These are phyloP conservation scores for Mesocentrotus franciscanus DNA, from an alignment of 53 echinoderm and acorn worm species.

Conservation along the genomic window DNA sequence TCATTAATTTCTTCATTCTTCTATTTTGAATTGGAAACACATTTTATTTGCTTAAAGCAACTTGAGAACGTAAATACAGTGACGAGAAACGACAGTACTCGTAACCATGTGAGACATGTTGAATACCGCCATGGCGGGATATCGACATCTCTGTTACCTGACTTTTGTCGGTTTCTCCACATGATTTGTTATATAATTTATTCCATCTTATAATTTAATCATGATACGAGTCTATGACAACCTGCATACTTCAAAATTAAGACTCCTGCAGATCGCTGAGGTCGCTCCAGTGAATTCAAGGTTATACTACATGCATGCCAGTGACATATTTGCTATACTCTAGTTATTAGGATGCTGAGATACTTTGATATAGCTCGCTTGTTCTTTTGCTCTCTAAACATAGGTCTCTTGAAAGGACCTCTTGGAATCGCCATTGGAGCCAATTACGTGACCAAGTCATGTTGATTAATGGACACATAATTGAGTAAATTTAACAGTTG, in stretches of 20 bases:
- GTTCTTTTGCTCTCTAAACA: not conserved
- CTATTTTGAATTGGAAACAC: too few species aligned
- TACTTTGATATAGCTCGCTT: not conserved
- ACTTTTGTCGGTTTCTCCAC: too few species aligned
- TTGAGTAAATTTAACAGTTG: conserved; percentile 1
- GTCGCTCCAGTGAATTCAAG: not conserved
- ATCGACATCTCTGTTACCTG: too few species aligned
- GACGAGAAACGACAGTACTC: too few species aligned
- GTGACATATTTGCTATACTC: not conserved
- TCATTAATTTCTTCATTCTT: too few species aligned
- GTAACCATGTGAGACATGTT: not conserved
- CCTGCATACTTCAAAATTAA: not conserved
- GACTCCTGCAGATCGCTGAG: not conserved
- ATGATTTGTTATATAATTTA: not conserved
- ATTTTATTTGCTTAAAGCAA: too few species aligned
- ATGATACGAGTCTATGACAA: not conserved
- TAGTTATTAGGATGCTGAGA: not conserved
- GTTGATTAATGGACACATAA: not conserved
- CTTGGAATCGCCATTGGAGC: not conserved
- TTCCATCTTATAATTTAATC: not conserved
- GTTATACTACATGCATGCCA: not conserved
- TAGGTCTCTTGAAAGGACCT: too few species aligned
- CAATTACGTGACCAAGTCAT: conserved; percentile 7
- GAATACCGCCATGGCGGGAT: not conserved
- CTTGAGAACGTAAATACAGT: too few species aligned